A percentile compares a stretch with the other conserved stretches of the same genome.
These are phyloP conservation scores for Notiomystis cincta DNA, from an alignment of 2,113 vertebrate species.

Conservation along the genomic window DNA sequence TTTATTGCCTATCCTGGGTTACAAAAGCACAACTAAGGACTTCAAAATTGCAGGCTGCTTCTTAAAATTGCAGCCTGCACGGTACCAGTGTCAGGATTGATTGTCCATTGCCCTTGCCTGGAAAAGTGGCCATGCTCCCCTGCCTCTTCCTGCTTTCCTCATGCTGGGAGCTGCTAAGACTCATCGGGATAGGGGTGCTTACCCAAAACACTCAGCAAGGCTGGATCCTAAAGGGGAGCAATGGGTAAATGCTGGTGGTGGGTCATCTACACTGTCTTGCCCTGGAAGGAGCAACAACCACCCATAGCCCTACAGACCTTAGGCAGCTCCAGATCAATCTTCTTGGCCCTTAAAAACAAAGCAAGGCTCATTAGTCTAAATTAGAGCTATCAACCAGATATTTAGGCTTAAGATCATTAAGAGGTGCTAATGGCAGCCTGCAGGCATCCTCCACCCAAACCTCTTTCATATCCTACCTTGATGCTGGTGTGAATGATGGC, in stretches of 20 bases:
- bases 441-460: not conserved
- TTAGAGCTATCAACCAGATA: not conserved
- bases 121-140: accelerated
- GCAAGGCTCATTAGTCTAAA: not conserved
- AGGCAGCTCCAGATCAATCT: constrained; percentile 63
- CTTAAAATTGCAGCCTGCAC: not conserved
- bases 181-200: accelerated
- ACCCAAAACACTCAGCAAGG: not conserved
- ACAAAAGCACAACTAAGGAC: not conserved
- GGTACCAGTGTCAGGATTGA: not conserved
- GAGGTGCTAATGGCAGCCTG: not conserved
- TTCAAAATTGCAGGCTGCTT: not conserved
- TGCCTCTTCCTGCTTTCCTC: not conserved
- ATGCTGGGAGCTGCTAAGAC: not conserved
- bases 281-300: not conserved
- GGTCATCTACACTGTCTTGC: not conserved
- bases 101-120: not conserved
- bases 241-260: not conserved
- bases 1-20: not conserved
- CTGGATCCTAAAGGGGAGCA: not conserved
- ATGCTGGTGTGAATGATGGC: constrained; percentile 68
- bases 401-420: not conserved
- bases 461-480: constrained; percentile 45
- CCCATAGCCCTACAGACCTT: constrained; percentile 67
- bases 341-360: constrained; percentile 67